Conservation (phyloP, 2,888 invertebrate genomes). For the Ormyrus rosae region DNA sequence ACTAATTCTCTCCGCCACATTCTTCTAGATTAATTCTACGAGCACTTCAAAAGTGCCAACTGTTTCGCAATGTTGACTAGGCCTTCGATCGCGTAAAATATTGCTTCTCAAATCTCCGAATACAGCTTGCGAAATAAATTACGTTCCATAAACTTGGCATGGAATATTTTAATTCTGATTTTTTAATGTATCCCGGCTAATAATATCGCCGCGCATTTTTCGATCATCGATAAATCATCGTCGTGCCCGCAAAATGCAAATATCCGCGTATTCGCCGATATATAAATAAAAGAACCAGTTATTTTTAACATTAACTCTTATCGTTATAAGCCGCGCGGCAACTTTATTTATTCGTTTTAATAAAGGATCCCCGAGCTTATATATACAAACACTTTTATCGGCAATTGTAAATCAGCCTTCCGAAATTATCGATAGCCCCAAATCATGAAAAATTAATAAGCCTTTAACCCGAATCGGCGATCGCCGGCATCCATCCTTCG, state of each 20-base stretch:
- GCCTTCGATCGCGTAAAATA: background rate
- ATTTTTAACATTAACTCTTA: no score
- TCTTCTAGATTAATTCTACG: background rate
- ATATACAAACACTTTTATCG: background rate
- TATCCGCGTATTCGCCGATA: background rate
- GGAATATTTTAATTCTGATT: background rate
- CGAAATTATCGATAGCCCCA: background rate
- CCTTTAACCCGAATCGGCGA: background rate
- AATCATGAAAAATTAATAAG: slow-evolving; percentile 29
- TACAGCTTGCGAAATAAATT: background rate
- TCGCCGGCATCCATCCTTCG: background rate
- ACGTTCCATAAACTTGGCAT: background rate
- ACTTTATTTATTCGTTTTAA: no score
- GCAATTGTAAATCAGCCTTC: background rate
- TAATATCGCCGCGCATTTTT: background rate
- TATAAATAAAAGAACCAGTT: no score
- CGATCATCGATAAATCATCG: background rate
- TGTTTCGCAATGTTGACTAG: slow-evolving; percentile 5
- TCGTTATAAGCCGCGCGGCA: no score
- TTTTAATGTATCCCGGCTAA: background rate
- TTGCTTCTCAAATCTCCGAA: background rate
- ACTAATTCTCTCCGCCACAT: background rate
- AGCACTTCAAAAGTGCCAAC: slow-evolving; percentile 12
- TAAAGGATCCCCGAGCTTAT: no score
- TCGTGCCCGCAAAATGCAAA: background rate